phyloP scores from a whole-genome alignment of 2,888 invertebrate species.

The Mamestra brassicae region DNA sequence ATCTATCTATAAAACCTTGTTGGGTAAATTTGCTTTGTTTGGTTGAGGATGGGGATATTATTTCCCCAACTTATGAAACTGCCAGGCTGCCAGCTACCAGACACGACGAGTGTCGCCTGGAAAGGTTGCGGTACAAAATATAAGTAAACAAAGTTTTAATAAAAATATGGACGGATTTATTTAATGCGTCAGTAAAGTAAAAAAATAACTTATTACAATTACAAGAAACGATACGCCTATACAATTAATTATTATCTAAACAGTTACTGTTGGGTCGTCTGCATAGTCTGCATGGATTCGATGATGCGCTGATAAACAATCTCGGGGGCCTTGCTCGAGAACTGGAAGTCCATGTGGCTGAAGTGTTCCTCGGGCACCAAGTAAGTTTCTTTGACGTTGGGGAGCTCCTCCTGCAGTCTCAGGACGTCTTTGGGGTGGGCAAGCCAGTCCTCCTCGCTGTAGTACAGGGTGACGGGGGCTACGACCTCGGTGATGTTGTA shows the following conservation, averaged over 20 bases:
- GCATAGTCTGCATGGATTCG: slow-evolving; percentile 74
- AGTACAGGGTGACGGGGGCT: slow-evolving; percentile 84
- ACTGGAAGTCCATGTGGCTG: slow-evolving; percentile 86
- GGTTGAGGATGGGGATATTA: background rate
- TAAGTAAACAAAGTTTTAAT: slow-evolving; percentile 34
- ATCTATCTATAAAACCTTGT: too few species aligned
- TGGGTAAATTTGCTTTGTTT: background rate
- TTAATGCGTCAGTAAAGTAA: slow-evolving; percentile 73
- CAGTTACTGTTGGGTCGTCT: slow-evolving; percentile 67
- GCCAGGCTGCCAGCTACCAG: background rate
- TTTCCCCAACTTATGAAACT: background rate
- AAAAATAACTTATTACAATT: slow-evolving; percentile 70
- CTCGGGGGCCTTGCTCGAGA: slow-evolving; percentile 81
- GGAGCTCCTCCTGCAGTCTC: slow-evolving; percentile 89
- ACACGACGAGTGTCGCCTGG: background rate
- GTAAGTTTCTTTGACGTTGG: slow-evolving; percentile 89
- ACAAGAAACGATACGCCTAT: slow-evolving; percentile 67
- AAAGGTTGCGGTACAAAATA: background rate
- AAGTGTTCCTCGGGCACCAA: slow-evolving; percentile 89
- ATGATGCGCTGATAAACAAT: slow-evolving; percentile 82
- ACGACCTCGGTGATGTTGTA: slow-evolving; percentile 83
- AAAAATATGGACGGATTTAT: slow-evolving; percentile 77
- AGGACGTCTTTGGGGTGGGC: slow-evolving; percentile 91
- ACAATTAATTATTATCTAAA: slow-evolving; percentile 63
- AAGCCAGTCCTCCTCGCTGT: slow-evolving; percentile 92